Evolutionary conservation across 2,797 vertebrate species (phyloP).

Genomic region (Otus scops): DNA sequence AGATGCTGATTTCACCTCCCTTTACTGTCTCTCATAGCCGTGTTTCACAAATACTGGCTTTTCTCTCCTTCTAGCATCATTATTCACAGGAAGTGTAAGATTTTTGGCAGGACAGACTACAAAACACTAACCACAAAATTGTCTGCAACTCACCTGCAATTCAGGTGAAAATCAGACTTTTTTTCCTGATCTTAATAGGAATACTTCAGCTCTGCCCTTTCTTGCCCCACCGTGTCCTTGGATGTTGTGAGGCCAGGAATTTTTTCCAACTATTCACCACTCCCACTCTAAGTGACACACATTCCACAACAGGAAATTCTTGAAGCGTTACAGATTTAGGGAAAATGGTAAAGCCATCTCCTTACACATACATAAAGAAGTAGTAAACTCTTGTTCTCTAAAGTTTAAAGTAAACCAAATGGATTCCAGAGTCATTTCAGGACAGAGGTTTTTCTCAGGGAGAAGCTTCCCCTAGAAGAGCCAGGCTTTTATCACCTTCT

Average conservation of each 20-base stretch:
- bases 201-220: neutral
- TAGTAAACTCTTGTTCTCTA: neutral
- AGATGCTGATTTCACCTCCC: neutral
- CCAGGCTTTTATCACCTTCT: neutral
- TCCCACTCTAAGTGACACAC: neutral
- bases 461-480: neutral
- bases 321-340: neutral
- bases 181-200: neutral
- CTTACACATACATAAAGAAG: neutral
- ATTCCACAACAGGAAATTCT: constrained; percentile 29
- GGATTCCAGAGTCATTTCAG: neutral
- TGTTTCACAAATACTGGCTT: neutral
- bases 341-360: neutral
- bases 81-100: neutral
- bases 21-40: neutral
- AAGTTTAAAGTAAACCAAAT: neutral
- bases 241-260: neutral
- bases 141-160: neutral
- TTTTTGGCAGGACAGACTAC: neutral
- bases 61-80: neutral
- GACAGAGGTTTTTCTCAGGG: neutral
- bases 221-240: neutral
- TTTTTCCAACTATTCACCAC: neutral
- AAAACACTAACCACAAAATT: neutral
- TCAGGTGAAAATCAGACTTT: neutral